A percentile compares a stretch with the other conserved stretches of the same genome.
These are phyloP conservation scores for Thaumetopoea pityocampa DNA, from an alignment of 1,140 invertebrate species.

Conservation along the genomic window DNA sequence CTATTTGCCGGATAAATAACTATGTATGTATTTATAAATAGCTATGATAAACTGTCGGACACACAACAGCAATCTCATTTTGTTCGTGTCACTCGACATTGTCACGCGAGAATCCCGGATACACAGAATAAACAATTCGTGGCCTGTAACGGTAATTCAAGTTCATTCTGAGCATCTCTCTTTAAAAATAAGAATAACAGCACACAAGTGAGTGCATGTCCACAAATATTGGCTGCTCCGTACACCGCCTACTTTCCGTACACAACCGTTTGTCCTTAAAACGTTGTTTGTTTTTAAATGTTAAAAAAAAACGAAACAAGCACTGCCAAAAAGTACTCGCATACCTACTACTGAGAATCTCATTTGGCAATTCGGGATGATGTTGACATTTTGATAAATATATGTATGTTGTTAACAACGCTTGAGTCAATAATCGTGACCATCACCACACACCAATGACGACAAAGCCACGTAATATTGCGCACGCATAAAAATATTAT, in stretches of 20 bases:
- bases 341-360: background rate
- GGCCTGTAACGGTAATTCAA: slow-evolving; percentile 24
- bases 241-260: slow-evolving; percentile 19
- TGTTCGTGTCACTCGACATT: background rate
- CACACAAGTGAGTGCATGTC: slow-evolving; percentile 1
- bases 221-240: slow-evolving; percentile 11
- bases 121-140: slow-evolving; percentile 21
- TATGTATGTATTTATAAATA: no score
- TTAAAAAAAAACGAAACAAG: slow-evolving; percentile 10
- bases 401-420: no score
- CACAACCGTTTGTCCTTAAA: slow-evolving; percentile 26
- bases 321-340: no score
- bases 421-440: no score
- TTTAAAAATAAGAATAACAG: slow-evolving; percentile 12
- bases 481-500: no score
- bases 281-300: slow-evolving; percentile 37
- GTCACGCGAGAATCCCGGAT: slow-evolving; percentile 6
- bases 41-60: no score
- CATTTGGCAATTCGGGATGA: background rate
- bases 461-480: no score
- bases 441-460: no score
- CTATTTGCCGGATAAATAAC: no score
- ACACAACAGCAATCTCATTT: no score
- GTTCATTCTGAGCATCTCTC: slow-evolving; percentile 20
- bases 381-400: no score